phyloP scores from a whole-genome alignment of 1,140 invertebrate genomes.

The Drosophila littoralis region DNA sequence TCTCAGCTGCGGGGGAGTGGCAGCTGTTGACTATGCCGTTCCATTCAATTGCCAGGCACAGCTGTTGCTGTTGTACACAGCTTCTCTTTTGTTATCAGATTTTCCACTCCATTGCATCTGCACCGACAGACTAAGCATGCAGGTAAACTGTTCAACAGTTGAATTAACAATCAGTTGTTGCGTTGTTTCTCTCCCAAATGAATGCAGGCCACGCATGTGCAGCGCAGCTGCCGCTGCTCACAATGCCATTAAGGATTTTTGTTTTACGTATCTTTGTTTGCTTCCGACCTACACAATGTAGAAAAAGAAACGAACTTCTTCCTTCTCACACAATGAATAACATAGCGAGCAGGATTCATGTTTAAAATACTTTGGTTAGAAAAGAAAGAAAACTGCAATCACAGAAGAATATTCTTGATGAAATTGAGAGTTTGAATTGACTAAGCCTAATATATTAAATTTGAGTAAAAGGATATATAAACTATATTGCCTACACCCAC shows the following conservation, averaged over 20 bases:
- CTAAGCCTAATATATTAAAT: no score
- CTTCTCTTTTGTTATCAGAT: slow-evolving; percentile 74
- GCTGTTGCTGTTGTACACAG: slow-evolving; percentile 53
- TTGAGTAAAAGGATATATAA: no score
- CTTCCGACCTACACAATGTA: slow-evolving; percentile 63
- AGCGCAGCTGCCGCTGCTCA: slow-evolving; percentile 36
- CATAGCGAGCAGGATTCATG: not conserved
- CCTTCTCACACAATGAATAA: not conserved
- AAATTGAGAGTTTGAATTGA: no score
- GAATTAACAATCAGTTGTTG: slow-evolving; percentile 27
- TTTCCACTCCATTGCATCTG: slow-evolving; percentile 52
- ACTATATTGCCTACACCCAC: no score
- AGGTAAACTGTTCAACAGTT: slow-evolving; percentile 55
- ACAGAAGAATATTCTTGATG: no score
- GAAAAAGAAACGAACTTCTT: slow-evolving; percentile 22
- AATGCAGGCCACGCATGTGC: slow-evolving; percentile 55
- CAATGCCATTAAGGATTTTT: slow-evolving; percentile 36
- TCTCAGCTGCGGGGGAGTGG: slow-evolving; percentile 16
- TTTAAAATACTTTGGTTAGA: not conserved
- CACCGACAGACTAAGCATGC: slow-evolving; percentile 37
- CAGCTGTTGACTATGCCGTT: slow-evolving; percentile 38
- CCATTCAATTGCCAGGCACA: slow-evolving; percentile 58
- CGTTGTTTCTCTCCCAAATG: not conserved
- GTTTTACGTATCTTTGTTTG: slow-evolving; percentile 39
- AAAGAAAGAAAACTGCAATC: not conserved